These are phyloP conservation scores for Zhuqinia jingwanae DNA, from an alignment of 2,888 invertebrate genomes.

Conservation along the genomic window DNA sequence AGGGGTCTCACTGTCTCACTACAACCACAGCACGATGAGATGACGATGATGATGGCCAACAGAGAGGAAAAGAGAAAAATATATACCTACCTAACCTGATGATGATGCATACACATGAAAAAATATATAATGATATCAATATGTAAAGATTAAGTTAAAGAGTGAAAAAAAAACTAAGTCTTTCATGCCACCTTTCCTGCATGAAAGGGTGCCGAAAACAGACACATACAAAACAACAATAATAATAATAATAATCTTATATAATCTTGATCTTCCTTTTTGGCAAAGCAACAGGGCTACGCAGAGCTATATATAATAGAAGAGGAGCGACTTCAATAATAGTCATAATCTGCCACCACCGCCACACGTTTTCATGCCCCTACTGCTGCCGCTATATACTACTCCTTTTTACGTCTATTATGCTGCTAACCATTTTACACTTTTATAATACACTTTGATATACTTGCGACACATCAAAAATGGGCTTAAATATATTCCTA, in stretches of 20 bases:
- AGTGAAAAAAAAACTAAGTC: slow-evolving; percentile 72
- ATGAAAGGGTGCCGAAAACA: slow-evolving; percentile 78
- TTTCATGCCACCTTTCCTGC: slow-evolving; percentile 77
- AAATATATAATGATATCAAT: not conserved
- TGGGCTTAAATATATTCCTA: not conserved
- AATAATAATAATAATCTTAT: slow-evolving; percentile 71
- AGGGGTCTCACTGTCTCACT: slow-evolving; percentile 63
- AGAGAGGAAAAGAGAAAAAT: slow-evolving; percentile 46
- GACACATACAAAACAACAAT: slow-evolving; percentile 69
- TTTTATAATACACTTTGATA: not conserved
- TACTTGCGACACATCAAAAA: slow-evolving; percentile 2
- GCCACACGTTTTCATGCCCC: not conserved
- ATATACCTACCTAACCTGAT: too few species aligned
- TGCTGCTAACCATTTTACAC: too few species aligned
- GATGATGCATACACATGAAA: slow-evolving; percentile 7
- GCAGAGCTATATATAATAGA: not conserved
- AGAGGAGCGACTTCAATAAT: slow-evolving; percentile 40
- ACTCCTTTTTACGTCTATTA: too few species aligned
- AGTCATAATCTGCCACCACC: slow-evolving; percentile 10
- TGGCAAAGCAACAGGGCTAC: slow-evolving; percentile 59
- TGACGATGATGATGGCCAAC: slow-evolving; percentile 56
- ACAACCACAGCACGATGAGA: slow-evolving; percentile 1
- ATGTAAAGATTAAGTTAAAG: slow-evolving; percentile 47
- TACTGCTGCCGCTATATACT: not conserved
- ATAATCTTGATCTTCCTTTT: slow-evolving; percentile 70